Base-by-base conservation (phyloP, 2,797 vertebrate genomes). In the Hozukius guyotensis region DNA sequence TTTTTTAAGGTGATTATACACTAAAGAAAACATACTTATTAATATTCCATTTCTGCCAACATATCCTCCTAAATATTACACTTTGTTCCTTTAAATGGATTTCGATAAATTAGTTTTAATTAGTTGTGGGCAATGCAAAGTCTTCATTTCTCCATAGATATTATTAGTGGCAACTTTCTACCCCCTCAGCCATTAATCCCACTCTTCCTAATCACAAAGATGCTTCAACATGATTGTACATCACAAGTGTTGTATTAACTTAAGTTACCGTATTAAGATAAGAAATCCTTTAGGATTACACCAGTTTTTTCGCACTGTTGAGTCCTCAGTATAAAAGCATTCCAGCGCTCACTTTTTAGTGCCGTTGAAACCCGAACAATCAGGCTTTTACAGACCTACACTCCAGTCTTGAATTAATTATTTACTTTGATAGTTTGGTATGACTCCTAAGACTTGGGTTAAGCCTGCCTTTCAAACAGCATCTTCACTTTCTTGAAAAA, bases 401-500 rank as follows among this genome's bases (percentile, higher is more conserved):
- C 32, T 66, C 14, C 22, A 2, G 8, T 57, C 9, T 59, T 49
- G 13, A 6, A 20, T 69, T 24, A 32, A 60, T 13, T 69, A 22
- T 63, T 83, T 24, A 71, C n/a, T 71, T 3, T n/a, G 24, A 32
- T 27, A 56, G 62, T 68, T 52, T 59, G 65, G 16, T 8, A 14
- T 72, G 36, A 67, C n/a, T 78, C 36, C 24, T 25, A 14, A 42
- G 38, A 14, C 22, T 20, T 8, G 29, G 29, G 24, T 74, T 53
- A 32, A 67, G 22, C 46, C 24, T 52, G 25, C 14, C 22, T 72
- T 72, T 62, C 52, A 22, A 56, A 52, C 36, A 69, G 61, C 84
- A 75, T 81, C 81, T 81, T 87, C 60, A 42, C 80, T 79, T 78
- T 69, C 80, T 83, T 82, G 80, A 61, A 78, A 82, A 85, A 81